These are phyloP conservation scores for Boloria euphrosyne DNA, from an alignment of 2,888 invertebrate species.

Conservation along the genomic window DNA sequence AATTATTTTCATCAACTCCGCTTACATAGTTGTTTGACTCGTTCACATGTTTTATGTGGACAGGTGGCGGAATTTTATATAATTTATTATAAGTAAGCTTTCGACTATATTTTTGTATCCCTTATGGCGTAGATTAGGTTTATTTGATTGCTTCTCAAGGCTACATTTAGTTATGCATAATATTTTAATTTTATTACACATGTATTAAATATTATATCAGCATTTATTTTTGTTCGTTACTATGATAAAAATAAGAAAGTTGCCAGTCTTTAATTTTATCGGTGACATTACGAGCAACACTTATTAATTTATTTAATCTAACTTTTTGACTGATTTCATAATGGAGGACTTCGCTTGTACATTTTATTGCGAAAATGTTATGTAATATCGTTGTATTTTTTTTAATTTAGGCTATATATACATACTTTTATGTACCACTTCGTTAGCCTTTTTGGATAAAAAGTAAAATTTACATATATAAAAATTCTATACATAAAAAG, in stretches of 20 bases:
- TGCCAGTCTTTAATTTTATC: slow-evolving; percentile 1
- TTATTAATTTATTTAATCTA: too few relatives aligned
- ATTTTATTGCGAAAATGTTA: too few relatives aligned
- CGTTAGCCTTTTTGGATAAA: too few relatives aligned
- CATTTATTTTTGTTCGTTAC: not conserved
- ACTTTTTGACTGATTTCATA: too few relatives aligned
- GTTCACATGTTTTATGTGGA: slow-evolving; percentile 50
- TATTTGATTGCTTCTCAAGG: slow-evolving; percentile 21
- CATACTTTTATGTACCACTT: too few relatives aligned
- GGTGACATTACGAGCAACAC: too few relatives aligned
- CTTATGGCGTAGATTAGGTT: slow-evolving; percentile 22
- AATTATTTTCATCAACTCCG: not conserved
- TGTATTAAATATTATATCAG: not conserved
- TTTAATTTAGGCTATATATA: too few relatives aligned
- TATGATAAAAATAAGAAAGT: not conserved
- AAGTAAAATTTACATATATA: too few relatives aligned
- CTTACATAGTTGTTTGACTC: slow-evolving; percentile 43
- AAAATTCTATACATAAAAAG: too few relatives aligned
- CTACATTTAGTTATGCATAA: not conserved
- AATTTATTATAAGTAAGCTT: slow-evolving; percentile 30
- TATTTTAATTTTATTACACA: too few relatives aligned
- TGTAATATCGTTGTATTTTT: too few relatives aligned
- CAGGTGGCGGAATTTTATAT: slow-evolving; percentile 49
- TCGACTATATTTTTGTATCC: slow-evolving; percentile 27
- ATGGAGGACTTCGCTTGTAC: too few relatives aligned